phyloP scores from a whole-genome alignment of 2,113 vertebrate species.

The Takifugu bimaculatus region DNA sequence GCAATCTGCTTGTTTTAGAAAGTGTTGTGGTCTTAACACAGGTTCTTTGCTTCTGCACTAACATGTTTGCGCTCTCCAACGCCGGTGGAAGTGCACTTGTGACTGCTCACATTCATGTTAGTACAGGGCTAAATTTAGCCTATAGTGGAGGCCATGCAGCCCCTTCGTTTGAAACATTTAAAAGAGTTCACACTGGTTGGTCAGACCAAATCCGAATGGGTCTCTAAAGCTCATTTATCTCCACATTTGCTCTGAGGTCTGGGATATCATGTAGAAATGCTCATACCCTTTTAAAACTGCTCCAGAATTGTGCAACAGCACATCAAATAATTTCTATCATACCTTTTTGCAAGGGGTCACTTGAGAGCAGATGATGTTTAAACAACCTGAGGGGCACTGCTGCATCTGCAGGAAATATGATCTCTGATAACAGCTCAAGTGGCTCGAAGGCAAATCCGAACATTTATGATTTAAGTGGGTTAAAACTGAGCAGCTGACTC shows the following conservation, averaged over 20 bases:
- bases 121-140: slow-evolving; percentile 60
- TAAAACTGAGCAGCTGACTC: slow-evolving; percentile 36
- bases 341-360: no score
- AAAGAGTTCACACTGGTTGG: no score
- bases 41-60: slow-evolving; percentile 29
- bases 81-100: slow-evolving; percentile 49
- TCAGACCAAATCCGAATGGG: no score
- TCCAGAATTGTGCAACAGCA: no score
- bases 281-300: no score
- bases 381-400: no score
- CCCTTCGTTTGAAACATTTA: slow-evolving; percentile 13
- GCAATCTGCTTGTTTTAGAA: background rate
- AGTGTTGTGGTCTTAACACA: slow-evolving; percentile 5
- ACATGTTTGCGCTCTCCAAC: slow-evolving; percentile 43
- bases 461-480: slow-evolving; percentile 12
- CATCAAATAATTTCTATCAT: no score
- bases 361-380: no score
- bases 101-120: slow-evolving; percentile 59
- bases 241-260: no score
- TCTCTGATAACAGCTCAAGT: background rate
- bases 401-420: no score
- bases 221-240: no score
- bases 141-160: slow-evolving; percentile 53
- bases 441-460: slow-evolving; percentile 27
- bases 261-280: no score